phyloP scores from a whole-genome alignment of 2,113 vertebrate genomes.

The Nipponia nippon region DNA sequence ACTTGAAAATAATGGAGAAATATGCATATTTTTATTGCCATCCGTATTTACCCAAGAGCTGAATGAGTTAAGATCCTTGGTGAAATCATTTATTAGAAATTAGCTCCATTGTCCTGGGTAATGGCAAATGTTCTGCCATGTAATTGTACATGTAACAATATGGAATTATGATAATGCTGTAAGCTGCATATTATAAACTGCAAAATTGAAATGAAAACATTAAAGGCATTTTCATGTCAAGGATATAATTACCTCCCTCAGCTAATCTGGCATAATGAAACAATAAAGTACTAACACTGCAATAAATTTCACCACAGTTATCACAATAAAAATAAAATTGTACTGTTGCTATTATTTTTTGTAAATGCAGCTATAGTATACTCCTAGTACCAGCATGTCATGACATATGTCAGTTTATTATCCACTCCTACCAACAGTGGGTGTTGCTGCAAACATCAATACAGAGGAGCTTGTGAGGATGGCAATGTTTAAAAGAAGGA shows the following conservation, averaged over 20 bases:
- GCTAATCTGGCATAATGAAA: slow-evolving; percentile 67
- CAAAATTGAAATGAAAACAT: slow-evolving; percentile 70
- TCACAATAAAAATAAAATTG: slow-evolving; percentile 75
- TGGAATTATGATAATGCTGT: slow-evolving; percentile 63
- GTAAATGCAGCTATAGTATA: slow-evolving; percentile 32
- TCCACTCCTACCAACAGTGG: slow-evolving; percentile 33
- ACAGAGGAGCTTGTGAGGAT: slow-evolving; percentile 6
- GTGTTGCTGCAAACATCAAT: slow-evolving; percentile 41
- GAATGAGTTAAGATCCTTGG: slow-evolving; percentile 54
- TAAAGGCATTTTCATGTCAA: slow-evolving; percentile 61
- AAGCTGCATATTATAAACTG: slow-evolving; percentile 59
- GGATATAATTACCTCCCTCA: slow-evolving; percentile 71
- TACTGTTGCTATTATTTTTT: slow-evolving; percentile 65
- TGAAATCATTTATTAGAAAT: slow-evolving; percentile 69
- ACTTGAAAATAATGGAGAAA: slow-evolving; percentile 19
- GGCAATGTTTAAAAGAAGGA: slow-evolving; percentile 21
- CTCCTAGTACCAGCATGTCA: slow-evolving; percentile 34
- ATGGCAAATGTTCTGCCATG: slow-evolving; percentile 53
- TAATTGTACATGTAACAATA: slow-evolving; percentile 59
- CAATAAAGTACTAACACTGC: slow-evolving; percentile 51
- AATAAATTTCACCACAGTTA: slow-evolving; percentile 68
- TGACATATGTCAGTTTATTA: slow-evolving; percentile 65
- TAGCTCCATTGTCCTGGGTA: slow-evolving; percentile 53
- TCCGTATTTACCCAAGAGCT: slow-evolving; percentile 45
- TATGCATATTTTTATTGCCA: slow-evolving; percentile 25